Percentiles rank a stretch among this genome's conserved stretches.
Evolutionary conservation across 2,888 invertebrate genomes (phyloP).

Genomic region (Himalopsyche anomala): DNA sequence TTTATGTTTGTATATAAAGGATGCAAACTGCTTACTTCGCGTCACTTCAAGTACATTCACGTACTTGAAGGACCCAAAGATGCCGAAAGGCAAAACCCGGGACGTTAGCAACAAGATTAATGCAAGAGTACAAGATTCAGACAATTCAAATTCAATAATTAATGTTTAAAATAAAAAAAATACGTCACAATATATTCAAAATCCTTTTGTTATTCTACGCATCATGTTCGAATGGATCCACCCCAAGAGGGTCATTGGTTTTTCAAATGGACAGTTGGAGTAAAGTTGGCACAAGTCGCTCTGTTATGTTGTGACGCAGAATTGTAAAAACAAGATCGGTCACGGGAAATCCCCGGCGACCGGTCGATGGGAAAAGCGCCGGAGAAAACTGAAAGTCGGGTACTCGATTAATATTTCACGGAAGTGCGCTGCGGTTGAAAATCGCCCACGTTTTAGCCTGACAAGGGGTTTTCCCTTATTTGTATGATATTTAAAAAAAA

Average conservation of each 20-base stretch:
- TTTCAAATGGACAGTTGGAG: not conserved
- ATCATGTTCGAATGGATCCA: not conserved
- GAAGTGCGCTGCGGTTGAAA: slow-evolving; percentile 24
- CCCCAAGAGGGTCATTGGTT: slow-evolving; percentile 17
- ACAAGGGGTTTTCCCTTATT: slow-evolving; percentile 14
- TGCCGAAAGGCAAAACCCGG: too few relatives aligned
- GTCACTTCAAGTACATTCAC: too few relatives aligned
- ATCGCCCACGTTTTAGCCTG: not conserved
- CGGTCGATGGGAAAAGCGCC: slow-evolving; percentile 35
- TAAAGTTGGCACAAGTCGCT: slow-evolving; percentile 27
- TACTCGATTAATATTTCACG: slow-evolving; percentile 29
- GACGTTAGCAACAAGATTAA: too few relatives aligned
- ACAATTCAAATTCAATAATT: too few relatives aligned
- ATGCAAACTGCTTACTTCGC: too few relatives aligned
- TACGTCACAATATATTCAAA: too few relatives aligned
- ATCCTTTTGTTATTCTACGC: not conserved
- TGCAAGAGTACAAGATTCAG: too few relatives aligned
- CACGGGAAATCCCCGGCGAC: slow-evolving; percentile 28
- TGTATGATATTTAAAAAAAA: not conserved
- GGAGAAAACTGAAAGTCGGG: slow-evolving; percentile 27
- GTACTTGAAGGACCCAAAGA: too few relatives aligned
- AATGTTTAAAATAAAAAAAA: too few relatives aligned
- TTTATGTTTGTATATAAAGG: too few relatives aligned
- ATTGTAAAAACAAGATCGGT: slow-evolving; percentile 42
- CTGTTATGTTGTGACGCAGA: slow-evolving; percentile 14